A percentile compares a stretch with the other conserved stretches of the same genome.
phyloP scores from a whole-genome alignment of 2,888 invertebrate genomes.

The Torymus tubicola region DNA sequence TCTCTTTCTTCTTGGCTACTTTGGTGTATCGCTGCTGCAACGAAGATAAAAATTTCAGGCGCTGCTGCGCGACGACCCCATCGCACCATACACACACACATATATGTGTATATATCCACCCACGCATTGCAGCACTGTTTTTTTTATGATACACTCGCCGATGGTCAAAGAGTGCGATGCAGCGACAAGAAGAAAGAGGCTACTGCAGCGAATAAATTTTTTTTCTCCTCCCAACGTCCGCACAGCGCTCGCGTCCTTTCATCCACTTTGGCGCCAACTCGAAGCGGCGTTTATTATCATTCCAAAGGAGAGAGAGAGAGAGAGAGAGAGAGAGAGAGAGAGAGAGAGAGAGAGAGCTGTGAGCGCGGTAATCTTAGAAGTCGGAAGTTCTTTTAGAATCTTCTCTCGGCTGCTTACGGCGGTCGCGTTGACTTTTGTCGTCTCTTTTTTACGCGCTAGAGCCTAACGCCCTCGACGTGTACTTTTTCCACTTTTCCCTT shows the following conservation, averaged over 20 bases:
- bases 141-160: not conserved
- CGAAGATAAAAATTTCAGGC: constrained; percentile 51
- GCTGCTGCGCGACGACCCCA: not conserved
- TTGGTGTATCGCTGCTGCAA: constrained; percentile 33
- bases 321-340: no score
- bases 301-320: constrained; percentile 13
- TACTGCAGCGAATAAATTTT: constrained; percentile 19
- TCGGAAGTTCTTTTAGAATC: no score
- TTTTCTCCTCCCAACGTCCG: not conserved
- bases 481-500: no score
- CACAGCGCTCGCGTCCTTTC: not conserved
- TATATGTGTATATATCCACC: no score
- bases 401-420: no score
- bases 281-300: constrained; percentile 45
- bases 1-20: constrained; percentile 4
- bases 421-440: no score
- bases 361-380: no score
- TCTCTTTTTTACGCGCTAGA: no score
- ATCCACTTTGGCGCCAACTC: constrained; percentile 22
- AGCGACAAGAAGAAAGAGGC: constrained; percentile 1
- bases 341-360: no score
- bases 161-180: not conserved
- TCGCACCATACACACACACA: no score
- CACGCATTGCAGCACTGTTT: not conserved
- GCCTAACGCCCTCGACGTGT: no score